Evolutionary conservation across 2,113 vertebrate genomes (phyloP).

Genomic region (Alectura lathami): DNA sequence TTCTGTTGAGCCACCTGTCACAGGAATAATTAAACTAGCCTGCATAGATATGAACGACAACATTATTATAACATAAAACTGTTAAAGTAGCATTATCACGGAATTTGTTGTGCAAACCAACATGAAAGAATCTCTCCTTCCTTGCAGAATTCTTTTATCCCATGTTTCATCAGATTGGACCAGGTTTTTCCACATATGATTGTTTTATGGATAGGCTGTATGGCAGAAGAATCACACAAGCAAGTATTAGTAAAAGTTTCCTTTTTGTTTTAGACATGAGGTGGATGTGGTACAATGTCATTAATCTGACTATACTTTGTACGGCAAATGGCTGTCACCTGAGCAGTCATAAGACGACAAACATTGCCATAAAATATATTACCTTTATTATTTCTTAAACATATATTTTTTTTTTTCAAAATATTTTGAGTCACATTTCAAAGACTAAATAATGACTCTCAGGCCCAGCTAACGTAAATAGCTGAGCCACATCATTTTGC

Average conservation of each 20-base stretch:
- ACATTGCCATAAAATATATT: neutral
- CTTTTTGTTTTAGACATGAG: neutral
- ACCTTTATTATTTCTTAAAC: neutral
- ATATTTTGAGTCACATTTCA: neutral
- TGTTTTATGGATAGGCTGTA: neutral
- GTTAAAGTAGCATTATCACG: neutral
- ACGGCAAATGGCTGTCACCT: neutral
- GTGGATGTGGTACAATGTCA: neutral
- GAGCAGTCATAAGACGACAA: neutral
- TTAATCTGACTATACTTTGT: neutral
- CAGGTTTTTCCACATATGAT: fast-evolving
- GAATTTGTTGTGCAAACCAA: neutral
- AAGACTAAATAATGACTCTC: neutral
- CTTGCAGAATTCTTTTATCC: neutral
- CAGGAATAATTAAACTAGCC: neutral
- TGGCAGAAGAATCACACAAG: neutral
- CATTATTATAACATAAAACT: neutral
- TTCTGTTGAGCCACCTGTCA: neutral
- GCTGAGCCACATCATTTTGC: neutral
- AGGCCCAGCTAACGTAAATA: neutral
- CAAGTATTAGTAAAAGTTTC: neutral
- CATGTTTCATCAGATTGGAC: neutral
- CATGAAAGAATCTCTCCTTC: neutral
- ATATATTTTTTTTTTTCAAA: neutral
- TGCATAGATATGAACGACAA: neutral